Percentiles rank a stretch among this genome's conserved stretches.
Conservation (phyloP, 2,888 invertebrate genomes). For the Cephonodes hylas region DNA sequence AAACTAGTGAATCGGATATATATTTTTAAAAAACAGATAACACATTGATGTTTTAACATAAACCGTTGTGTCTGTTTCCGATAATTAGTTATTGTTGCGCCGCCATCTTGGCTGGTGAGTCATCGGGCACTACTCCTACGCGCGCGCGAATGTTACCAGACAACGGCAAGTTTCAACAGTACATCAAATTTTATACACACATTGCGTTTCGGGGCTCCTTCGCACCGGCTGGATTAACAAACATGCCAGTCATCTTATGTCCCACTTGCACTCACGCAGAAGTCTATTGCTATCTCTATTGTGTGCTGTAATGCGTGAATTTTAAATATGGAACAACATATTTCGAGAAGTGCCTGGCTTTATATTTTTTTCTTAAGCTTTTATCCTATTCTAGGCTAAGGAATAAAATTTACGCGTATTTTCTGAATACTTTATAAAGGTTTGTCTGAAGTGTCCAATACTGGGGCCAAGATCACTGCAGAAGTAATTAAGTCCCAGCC, state of each 20-base stretch:
- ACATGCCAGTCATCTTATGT: slow-evolving; percentile 32
- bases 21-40: slow-evolving; percentile 26
- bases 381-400: no score
- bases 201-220: slow-evolving; percentile 12
- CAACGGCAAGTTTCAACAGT: slow-evolving; percentile 45
- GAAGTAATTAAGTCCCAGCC: background rate
- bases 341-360: background rate
- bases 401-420: no score
- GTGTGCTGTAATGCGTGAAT: slow-evolving; percentile 32
- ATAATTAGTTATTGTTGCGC: slow-evolving; percentile 66
- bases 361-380: background rate
- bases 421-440: background rate
- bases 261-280: slow-evolving; percentile 23
- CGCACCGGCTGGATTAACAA: slow-evolving; percentile 30
- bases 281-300: slow-evolving; percentile 34
- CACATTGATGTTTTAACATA: slow-evolving; percentile 17
- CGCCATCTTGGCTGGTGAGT: slow-evolving; percentile 62
- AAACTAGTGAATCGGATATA: slow-evolving; percentile 1
- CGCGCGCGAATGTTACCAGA: slow-evolving; percentile 49
- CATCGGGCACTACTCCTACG: slow-evolving; percentile 54
- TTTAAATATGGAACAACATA: slow-evolving; percentile 11
- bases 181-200: slow-evolving; percentile 53
- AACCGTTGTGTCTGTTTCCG: slow-evolving; percentile 24
- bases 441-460: background rate
- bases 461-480: background rate